Evolutionary conservation across 2,113 vertebrate species (phyloP).

Genomic region (Syngnathoides biaculeatus): DNA sequence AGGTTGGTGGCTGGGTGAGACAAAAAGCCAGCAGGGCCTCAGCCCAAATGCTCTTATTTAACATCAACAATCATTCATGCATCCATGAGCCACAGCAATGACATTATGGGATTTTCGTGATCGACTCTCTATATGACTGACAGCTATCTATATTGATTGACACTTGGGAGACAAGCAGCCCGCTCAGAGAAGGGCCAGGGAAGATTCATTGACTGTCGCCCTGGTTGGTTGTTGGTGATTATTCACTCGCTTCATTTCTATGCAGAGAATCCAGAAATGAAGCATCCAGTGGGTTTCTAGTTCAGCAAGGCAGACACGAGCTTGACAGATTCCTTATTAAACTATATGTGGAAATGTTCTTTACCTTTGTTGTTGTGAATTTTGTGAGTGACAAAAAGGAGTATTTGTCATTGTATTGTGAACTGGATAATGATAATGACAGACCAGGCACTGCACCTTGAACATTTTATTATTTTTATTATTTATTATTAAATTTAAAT

Average conservation of each 20-base stretch:
- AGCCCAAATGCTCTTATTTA: constrained; percentile 47
- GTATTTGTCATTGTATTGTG: not conserved
- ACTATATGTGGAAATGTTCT: not conserved
- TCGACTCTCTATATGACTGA: constrained; percentile 57
- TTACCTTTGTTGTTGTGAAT: not conserved
- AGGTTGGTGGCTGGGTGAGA: constrained; percentile 17
- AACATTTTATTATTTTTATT: not conserved
- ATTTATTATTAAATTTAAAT: not conserved
- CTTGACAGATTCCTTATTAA: constrained; percentile 11
- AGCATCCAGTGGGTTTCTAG: constrained; percentile 18
- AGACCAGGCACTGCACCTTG: not conserved
- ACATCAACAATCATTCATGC: constrained; percentile 47
- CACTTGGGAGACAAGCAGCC: constrained; percentile 35
- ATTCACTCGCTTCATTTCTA: constrained; percentile 14
- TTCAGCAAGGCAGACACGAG: constrained; percentile 25
- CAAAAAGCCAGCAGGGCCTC: constrained; percentile 39
- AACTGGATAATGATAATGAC: not conserved
- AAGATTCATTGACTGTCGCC: constrained; percentile 66
- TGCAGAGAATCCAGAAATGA: constrained; percentile 29
- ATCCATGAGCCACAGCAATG: constrained; percentile 44
- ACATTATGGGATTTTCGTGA: constrained; percentile 44
- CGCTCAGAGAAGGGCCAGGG: constrained; percentile 24
- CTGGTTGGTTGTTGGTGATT: constrained; percentile 48
- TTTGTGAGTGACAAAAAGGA: not conserved
- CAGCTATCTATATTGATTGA: constrained; percentile 68